Evolutionary conservation across 2,113 vertebrate genomes (phyloP), one percentile per base, ranked within the genome.

Genomic region (Sapayoa aenigma): DNA sequence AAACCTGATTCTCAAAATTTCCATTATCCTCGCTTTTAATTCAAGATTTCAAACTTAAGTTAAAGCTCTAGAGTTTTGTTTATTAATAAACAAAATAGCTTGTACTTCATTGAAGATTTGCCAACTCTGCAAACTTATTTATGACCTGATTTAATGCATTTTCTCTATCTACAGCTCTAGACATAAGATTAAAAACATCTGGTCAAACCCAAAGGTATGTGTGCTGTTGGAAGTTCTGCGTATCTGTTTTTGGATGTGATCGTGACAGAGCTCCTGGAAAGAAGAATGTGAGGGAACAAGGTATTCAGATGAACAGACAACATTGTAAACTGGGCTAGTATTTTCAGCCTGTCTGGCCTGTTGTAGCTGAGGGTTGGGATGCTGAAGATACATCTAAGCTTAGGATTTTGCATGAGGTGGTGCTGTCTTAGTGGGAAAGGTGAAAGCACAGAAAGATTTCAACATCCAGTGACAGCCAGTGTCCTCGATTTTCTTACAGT

Each of bases 371-470:
- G 81, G 62, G 30, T 4, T 53, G 78, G 0, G 0, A 30, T 30
- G 74, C 3, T 50, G 82, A 69, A 35, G 74, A 33, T 41, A 27
- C 7, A 9, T 56, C 25, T 49, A 19, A 25, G 37, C 27, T 87
- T n/a, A 44, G 78, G 67, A 28, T 81, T 84, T 85, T 44, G 76
- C 69, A 71, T 25, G 80, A 81, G 69, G 80, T 53, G 87, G 30
- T 52, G 72, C 84, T 89, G 76, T 49, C 59, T 47, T 31, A 35
- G 82, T 63, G 63, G 81, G 69, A 73, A 86, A 92, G 93, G 92
- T 84, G 89, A 95, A 87, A 94, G 96, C 95, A 91, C 84, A 12
- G 88, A 47, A 84, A 37, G 73, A 92, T 74, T 68, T 73, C 82
- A 90, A 56, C 39, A 78, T 33, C 74, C 83, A 78, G 71, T 7